These are phyloP conservation scores for Sebastolobus alascanus DNA, from an alignment of 2,797 vertebrate genomes.

Conservation along the genomic window DNA sequence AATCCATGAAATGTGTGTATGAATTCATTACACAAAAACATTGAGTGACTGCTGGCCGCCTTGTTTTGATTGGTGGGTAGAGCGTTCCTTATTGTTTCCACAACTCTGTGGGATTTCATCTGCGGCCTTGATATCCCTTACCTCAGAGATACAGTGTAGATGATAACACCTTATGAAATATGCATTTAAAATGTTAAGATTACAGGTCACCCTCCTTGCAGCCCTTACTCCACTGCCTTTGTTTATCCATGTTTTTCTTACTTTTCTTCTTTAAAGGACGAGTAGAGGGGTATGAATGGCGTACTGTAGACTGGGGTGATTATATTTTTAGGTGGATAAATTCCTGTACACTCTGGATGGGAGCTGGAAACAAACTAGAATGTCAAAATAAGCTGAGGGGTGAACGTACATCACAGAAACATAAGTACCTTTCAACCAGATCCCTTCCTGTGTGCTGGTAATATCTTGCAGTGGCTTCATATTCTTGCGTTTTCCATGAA, in stretches of 20 bases:
- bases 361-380: conserved; percentile 14
- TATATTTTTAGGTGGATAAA: background rate
- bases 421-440: conserved; percentile 6
- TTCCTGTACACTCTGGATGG: background rate
- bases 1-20: conserved; percentile 44
- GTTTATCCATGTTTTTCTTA: conserved; percentile 24
- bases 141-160: conserved; percentile 50
- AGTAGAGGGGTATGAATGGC: conserved; percentile 16
- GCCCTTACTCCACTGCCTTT: conserved; percentile 13
- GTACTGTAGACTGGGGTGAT: conserved; percentile 20
- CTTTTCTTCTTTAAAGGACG: conserved; percentile 22
- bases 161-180: conserved; percentile 68
- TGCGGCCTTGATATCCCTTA: conserved; percentile 44
- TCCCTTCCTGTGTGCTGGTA: conserved; percentile 5
- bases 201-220: conserved; percentile 34
- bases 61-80: conserved; percentile 59
- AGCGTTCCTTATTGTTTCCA: conserved; percentile 50
- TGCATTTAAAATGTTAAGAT: conserved; percentile 66
- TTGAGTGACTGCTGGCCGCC: conserved; percentile 1
- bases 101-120: conserved; percentile 27
- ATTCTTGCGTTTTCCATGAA: background rate
- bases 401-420: background rate
- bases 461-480: conserved; percentile 15
- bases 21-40: conserved; percentile 57
- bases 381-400: conserved; percentile 21